These are phyloP conservation scores for Epinotia demarniana DNA, from an alignment of 2,888 invertebrate species.

Conservation along the genomic window DNA sequence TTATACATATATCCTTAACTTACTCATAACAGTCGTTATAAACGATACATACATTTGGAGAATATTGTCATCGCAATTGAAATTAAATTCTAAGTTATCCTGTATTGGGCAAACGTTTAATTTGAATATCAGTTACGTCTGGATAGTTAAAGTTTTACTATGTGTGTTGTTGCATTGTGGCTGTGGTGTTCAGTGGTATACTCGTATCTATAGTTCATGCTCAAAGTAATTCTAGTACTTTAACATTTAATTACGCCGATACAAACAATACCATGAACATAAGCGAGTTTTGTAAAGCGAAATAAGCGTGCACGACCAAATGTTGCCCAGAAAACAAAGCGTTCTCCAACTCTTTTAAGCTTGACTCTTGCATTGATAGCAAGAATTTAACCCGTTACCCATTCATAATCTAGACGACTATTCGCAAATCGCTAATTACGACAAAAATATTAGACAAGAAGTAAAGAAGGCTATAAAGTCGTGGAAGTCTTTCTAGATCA, in stretches of 20 bases:
- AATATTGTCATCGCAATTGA: no score
- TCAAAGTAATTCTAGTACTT: neutral
- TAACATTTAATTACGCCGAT: neutral
- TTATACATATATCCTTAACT: no score
- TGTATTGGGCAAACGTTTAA: no score
- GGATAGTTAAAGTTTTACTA: neutral
- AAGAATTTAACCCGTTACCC: neutral
- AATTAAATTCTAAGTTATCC: no score
- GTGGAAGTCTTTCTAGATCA: neutral
- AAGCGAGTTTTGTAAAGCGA: neutral
- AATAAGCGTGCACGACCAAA: neutral
- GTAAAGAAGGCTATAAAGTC: neutral
- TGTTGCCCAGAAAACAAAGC: neutral
- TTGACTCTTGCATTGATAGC: neutral
- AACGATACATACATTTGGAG: no score
- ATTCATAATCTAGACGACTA: neutral
- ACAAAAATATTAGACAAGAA: conserved; percentile 3
- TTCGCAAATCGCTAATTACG: neutral
- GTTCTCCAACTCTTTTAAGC: neutral
- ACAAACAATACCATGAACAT: neutral
- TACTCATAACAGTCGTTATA: no score
- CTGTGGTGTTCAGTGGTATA: neutral
- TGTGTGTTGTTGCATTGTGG: neutral
- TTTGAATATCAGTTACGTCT: neutral
- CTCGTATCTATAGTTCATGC: neutral